Percentiles rank a stretch among this genome's conserved stretches.
phyloP scores from a whole-genome alignment of 2,797 vertebrate species.

The Nyctalus aviator region DNA sequence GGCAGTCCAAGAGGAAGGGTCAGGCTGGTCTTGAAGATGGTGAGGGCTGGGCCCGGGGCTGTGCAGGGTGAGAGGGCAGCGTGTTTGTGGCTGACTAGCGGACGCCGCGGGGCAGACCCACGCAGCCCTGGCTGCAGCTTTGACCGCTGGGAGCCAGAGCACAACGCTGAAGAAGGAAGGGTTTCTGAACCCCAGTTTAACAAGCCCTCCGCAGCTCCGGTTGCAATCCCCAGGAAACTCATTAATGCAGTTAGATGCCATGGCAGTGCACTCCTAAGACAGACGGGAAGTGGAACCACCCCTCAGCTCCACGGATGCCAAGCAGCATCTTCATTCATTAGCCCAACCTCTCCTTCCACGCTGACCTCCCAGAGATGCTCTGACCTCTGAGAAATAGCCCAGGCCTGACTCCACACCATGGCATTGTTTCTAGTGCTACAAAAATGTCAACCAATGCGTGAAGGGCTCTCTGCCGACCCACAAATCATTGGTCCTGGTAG shows the following conservation, averaged over 20 bases:
- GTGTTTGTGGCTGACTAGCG: conserved; percentile 18
- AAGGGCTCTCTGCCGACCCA: conserved; percentile 40
- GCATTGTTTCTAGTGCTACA: conserved; percentile 53
- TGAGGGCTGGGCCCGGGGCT: background rate
- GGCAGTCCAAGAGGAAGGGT: conserved; percentile 4
- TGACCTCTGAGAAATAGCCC: conserved; percentile 64
- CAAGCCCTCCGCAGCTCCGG: conserved; percentile 66
- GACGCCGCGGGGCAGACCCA: background rate
- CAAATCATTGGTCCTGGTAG: background rate
- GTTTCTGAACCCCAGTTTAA: conserved; percentile 74
- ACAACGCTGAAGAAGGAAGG: conserved; percentile 63
- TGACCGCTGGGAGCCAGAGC: conserved; percentile 29
- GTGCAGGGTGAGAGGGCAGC: background rate
- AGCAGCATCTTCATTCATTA: conserved; percentile 54
- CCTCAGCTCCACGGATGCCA: conserved; percentile 34
- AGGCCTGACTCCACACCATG: conserved; percentile 68
- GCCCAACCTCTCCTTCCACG: background rate
- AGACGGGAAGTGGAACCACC: background rate
- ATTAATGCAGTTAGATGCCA: conserved; percentile 64
- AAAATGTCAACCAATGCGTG: conserved; percentile 14
- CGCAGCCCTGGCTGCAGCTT: conserved; percentile 16
- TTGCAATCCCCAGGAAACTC: conserved; percentile 71
- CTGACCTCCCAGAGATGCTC: conserved; percentile 53
- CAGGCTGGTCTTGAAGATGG: background rate
- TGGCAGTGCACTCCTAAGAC: conserved; percentile 39